Evolutionary conservation across 1,140 invertebrate genomes (phyloP).

Genomic region (Pachypsylla venusta): DNA sequence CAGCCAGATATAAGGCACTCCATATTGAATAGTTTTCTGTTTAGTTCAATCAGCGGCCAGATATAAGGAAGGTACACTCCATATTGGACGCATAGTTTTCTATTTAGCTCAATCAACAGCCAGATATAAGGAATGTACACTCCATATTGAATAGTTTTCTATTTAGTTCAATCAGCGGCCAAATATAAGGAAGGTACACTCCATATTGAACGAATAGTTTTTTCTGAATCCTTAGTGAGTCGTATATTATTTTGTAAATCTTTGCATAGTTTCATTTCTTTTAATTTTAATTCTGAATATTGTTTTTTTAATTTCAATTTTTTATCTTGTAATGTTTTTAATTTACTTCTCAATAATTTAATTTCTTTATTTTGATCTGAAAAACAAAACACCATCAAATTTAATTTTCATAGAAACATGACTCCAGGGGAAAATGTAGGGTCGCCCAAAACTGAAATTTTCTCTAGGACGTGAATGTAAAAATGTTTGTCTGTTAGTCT

Average conservation of each 20-base stretch:
- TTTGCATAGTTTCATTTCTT: background rate
- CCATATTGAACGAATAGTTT: background rate
- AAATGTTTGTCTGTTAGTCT: background rate
- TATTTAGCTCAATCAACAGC: too few species aligned
- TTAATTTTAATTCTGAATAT: background rate
- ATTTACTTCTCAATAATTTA: background rate
- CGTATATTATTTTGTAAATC: background rate
- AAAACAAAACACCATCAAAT: background rate
- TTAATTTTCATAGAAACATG: too few species aligned
- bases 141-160: too few species aligned
- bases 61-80: too few species aligned
- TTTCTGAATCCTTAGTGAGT: background rate
- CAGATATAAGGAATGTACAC: too few species aligned
- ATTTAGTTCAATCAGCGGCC: background rate
- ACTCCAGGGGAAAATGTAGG: too few species aligned
- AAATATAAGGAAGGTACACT: background rate
- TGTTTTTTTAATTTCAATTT: background rate
- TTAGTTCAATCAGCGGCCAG: too few species aligned
- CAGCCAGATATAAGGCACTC: too few species aligned
- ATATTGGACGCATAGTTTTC: too few species aligned
- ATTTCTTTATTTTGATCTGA: slow-evolving; percentile 7
- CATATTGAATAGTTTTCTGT: too few species aligned
- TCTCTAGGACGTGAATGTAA: background rate
- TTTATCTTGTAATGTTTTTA: background rate
- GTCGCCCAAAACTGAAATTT: background rate